Evolutionary conservation across 1,140 invertebrate species (phyloP).

Genomic region (Diplogasteroides magnus): DNA sequence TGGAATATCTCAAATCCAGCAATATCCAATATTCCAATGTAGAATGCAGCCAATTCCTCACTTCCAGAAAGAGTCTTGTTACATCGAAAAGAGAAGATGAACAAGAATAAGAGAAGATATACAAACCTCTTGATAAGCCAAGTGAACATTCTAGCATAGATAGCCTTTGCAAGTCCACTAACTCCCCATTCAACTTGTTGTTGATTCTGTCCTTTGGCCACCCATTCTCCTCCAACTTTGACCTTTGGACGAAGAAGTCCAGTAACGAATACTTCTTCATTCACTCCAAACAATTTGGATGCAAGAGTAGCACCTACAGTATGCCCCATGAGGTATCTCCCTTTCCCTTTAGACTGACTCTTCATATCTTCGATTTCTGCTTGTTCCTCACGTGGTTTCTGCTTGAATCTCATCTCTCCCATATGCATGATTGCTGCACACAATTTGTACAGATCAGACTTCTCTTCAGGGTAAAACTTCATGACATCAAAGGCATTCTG

Average conservation of each 20-base stretch:
- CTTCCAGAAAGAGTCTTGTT: conserved; percentile 42
- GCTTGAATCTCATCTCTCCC: conserved; percentile 87
- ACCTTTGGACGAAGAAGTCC: conserved; percentile 63
- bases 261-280: conserved; percentile 62
- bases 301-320: conserved; percentile 36
- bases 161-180: conserved; percentile 57
- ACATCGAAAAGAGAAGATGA: conserved; percentile 18
- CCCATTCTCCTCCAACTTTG: conserved; percentile 63
- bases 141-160: conserved; percentile 46
- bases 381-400: conserved; percentile 97
- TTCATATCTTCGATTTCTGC: conserved; percentile 91
- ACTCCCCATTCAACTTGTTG: conserved; percentile 66
- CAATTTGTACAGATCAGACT: conserved; percentile 90
- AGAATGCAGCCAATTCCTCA: conserved; percentile 33
- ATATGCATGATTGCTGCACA: conserved; percentile 95
- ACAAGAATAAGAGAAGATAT: too few species aligned
- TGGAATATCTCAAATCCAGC: conserved; percentile 99
- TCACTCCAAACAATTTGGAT: conserved; percentile 62
- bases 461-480: conserved; percentile 91
- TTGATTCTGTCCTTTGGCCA: conserved; percentile 68
- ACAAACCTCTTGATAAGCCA: conserved; percentile 46
- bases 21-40: conserved; percentile 93
- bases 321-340: background rate
- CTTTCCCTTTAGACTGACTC: conserved; percentile 55
- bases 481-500: conserved; percentile 96